Evolutionary conservation across 2,113 vertebrate species (phyloP).

Genomic region (Rhea americana): DNA sequence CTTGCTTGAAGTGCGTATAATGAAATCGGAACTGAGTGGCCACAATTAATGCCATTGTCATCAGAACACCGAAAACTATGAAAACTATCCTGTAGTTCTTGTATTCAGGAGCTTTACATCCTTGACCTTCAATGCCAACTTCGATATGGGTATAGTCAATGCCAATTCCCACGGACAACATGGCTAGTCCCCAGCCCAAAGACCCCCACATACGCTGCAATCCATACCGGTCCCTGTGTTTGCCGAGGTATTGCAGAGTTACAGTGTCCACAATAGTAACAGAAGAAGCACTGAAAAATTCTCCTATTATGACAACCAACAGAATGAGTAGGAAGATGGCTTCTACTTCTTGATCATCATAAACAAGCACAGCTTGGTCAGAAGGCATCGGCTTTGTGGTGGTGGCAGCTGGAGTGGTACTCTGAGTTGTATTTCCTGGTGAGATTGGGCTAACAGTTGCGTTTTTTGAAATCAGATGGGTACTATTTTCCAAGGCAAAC

Average conservation of each 20-base stretch:
- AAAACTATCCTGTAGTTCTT: constrained; percentile 95
- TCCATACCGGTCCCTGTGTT: constrained; percentile 92
- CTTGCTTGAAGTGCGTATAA: constrained; percentile 72
- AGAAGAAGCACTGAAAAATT: constrained; percentile 97
- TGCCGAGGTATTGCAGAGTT: constrained; percentile 93
- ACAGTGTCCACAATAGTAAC: constrained; percentile 96
- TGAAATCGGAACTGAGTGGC: constrained; percentile 95
- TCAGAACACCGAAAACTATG: constrained; percentile 93
- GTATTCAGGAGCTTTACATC: constrained; percentile 84
- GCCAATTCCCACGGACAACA: constrained; percentile 94
- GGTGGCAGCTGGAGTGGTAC: constrained; percentile 13
- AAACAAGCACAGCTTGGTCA: constrained; percentile 72
- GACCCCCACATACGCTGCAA: constrained; percentile 99
- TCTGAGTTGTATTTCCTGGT: not conserved
- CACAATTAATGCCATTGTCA: constrained; percentile 88
- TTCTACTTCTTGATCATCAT: constrained; percentile 88
- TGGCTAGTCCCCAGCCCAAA: constrained; percentile 95
- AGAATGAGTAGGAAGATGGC: constrained; percentile 93
- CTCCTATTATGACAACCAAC: constrained; percentile 92
- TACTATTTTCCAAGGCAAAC: constrained; percentile 10
- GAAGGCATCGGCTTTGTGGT: constrained; percentile 63
- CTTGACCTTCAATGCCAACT: constrained; percentile 75
- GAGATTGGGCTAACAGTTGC: not conserved
- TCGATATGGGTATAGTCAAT: constrained; percentile 90
- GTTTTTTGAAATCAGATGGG: constrained; percentile 14